Evolutionary conservation across 2,113 vertebrate genomes (phyloP).

Genomic region (Tapirus terrestris): DNA sequence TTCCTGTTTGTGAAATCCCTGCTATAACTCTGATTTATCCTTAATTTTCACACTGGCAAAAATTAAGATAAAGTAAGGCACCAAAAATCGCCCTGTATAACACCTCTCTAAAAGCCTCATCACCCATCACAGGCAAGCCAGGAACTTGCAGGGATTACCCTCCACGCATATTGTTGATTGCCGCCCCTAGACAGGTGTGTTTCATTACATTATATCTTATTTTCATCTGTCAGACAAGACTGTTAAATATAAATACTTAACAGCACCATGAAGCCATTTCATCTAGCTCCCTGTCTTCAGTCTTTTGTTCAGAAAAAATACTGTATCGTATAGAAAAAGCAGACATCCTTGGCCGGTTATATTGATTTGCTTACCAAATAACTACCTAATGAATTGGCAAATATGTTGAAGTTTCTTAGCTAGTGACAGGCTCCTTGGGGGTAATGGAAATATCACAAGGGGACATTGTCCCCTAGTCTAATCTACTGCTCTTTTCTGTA

Average conservation of each 20-base stretch:
- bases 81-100: constrained; percentile 87
- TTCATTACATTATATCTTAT: constrained; percentile 72
- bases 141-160: constrained; percentile 74
- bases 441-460: constrained; percentile 68
- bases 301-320: constrained; percentile 81
- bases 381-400: constrained; percentile 82
- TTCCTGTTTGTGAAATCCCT: constrained; percentile 88
- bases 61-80: constrained; percentile 92
- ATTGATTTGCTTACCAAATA: constrained; percentile 82
- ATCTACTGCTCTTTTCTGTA: constrained; percentile 80
- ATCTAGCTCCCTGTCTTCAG: constrained; percentile 71
- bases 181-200: constrained; percentile 75
- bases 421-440: constrained; percentile 83
- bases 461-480: constrained; percentile 79
- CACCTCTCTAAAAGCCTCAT: constrained; percentile 75
- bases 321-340: constrained; percentile 67
- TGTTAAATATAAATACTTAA: constrained; percentile 73
- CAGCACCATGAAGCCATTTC: constrained; percentile 70
- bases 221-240: constrained; percentile 77
- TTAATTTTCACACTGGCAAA: constrained; percentile 90
- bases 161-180: constrained; percentile 64
- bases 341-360: constrained; percentile 78
- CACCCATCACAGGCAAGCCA: constrained; percentile 75
- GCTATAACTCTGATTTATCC: constrained; percentile 87
- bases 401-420: constrained; percentile 80